Evolutionary conservation across 23 tunicate genomes (phyloP).

Genomic region (Corella eumyota): DNA sequence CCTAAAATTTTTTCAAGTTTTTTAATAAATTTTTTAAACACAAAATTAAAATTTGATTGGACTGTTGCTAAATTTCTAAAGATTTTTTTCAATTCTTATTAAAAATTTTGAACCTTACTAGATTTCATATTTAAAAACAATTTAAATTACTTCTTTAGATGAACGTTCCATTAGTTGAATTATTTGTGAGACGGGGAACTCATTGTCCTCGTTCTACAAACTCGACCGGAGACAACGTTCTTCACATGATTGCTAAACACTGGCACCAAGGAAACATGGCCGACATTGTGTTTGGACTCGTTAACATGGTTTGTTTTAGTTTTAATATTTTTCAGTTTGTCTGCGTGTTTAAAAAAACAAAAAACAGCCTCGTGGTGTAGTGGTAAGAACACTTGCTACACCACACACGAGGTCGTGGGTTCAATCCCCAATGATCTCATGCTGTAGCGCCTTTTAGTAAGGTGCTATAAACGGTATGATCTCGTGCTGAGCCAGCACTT

Average conservation of each 20-base stretch:
- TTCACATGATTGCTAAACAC: constrained; percentile 74
- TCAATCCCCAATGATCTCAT: too few relatives aligned
- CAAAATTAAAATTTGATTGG: not conserved
- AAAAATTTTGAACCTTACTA: not conserved
- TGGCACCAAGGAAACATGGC: constrained; percentile 92
- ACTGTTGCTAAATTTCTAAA: not conserved
- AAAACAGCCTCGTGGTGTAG: too few relatives aligned
- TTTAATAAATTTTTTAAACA: not conserved
- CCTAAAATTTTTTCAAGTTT: not conserved
- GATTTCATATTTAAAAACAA: too few relatives aligned
- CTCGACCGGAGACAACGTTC: constrained; percentile 66
- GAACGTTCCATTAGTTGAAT: constrained; percentile 66
- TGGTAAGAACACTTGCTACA: too few relatives aligned
- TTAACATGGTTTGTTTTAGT: constrained; percentile 40
- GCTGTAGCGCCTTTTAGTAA: too few relatives aligned
- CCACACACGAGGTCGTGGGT: too few relatives aligned
- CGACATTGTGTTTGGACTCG: constrained; percentile 72
- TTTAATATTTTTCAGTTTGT: too few relatives aligned
- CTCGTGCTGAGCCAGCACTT: too few relatives aligned
- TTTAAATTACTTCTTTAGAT: constrained; percentile 24
- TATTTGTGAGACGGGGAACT: constrained; percentile 60
- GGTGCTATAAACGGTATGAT: too few relatives aligned
- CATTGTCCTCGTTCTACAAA: constrained; percentile 80
- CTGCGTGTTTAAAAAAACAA: too few relatives aligned
- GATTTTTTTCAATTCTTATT: not conserved